Conservation (phyloP, 2,888 invertebrate species). For the Sceliomorpha sp. region DNA sequence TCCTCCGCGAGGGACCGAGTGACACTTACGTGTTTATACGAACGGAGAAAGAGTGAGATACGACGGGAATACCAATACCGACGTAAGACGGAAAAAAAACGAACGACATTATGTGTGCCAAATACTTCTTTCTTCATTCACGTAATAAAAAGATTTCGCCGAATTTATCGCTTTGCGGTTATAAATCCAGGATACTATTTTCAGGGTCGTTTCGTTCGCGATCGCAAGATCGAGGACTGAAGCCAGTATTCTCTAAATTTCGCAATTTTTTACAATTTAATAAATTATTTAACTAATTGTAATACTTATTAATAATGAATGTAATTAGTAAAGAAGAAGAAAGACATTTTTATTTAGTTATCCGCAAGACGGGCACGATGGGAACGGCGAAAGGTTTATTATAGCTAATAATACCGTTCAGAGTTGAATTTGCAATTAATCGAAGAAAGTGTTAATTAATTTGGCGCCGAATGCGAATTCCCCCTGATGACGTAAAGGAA, state of each 20-base stretch:
- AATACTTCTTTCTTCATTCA: slow-evolving; percentile 8
- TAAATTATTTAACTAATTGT: too few species aligned
- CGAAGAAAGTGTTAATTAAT: slow-evolving; percentile 7
- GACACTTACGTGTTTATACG: neutral
- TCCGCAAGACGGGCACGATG: too few species aligned
- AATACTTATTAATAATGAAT: too few species aligned
- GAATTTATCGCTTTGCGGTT: slow-evolving; percentile 3
- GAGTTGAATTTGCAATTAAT: neutral
- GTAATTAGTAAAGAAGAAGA: too few species aligned
- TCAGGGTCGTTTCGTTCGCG: too few species aligned
- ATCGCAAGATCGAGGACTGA: too few species aligned
- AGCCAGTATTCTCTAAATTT: too few species aligned
- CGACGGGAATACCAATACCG: slow-evolving; percentile 32
- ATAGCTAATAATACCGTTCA: too few species aligned
- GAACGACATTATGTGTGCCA: slow-evolving; percentile 3
- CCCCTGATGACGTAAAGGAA: neutral
- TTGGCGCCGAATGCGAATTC: slow-evolving; percentile 16
- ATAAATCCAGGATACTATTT: too few species aligned
- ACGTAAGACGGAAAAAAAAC: slow-evolving; percentile 22
- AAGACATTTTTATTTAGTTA: too few species aligned
- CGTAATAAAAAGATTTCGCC: neutral
- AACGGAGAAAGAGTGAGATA: slow-evolving; percentile 14
- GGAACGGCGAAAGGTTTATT: too few species aligned
- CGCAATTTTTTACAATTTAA: too few species aligned
- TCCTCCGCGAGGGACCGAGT: slow-evolving; percentile 44